phyloP scores from a whole-genome alignment of 1,140 invertebrate genomes.

The Neodiprion virginianus region DNA sequence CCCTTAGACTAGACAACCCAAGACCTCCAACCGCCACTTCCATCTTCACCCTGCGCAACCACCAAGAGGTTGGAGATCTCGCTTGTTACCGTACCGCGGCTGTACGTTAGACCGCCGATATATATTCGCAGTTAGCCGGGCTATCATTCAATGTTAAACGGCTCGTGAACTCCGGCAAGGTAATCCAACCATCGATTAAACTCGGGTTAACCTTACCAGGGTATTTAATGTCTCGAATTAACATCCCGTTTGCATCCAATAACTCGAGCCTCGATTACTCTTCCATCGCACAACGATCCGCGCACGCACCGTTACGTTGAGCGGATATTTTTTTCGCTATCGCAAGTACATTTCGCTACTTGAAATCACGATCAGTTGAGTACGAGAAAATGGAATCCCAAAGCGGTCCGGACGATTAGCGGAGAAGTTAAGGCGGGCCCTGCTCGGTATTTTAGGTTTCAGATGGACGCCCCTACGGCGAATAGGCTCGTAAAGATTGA shows the following conservation, averaged over 20 bases:
- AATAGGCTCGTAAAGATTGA: neutral
- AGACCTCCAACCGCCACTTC: too few species aligned
- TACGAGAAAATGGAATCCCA: neutral
- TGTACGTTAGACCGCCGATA: neutral
- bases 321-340: neutral
- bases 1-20: too few species aligned
- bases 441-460: neutral
- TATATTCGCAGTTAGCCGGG: slow-evolving; percentile 5
- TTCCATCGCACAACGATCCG: neutral
- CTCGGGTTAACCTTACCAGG: neutral
- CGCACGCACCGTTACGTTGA: too few species aligned
- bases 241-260: neutral
- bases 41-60: neutral
- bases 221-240: slow-evolving; percentile 3
- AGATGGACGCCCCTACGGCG: neutral
- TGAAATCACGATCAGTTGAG: neutral
- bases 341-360: neutral
- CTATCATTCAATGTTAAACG: slow-evolving; percentile 3
- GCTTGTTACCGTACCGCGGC: slow-evolving; percentile 3
- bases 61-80: slow-evolving; percentile 4
- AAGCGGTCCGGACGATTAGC: neutral
- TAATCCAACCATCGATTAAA: slow-evolving; percentile 4
- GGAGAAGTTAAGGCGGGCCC: neutral
- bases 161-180: neutral
- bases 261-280: neutral